A percentile compares a stretch with the other conserved stretches of the same genome.
phyloP scores from a whole-genome alignment of 2,888 invertebrate genomes.

The Dexiosoma caninum region DNA sequence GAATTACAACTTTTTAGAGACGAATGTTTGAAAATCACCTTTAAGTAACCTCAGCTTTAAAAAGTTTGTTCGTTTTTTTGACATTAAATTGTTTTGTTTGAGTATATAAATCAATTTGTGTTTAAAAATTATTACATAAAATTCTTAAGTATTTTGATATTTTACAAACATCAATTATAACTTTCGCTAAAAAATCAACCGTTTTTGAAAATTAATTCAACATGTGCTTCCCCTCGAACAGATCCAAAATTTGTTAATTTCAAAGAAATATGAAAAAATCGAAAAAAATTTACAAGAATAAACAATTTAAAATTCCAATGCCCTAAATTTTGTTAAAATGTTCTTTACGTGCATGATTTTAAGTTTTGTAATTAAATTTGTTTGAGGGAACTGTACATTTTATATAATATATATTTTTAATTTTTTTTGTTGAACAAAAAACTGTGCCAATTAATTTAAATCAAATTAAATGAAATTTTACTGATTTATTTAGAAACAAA shows the following conservation, averaged over 20 bases:
- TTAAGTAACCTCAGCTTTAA: not conserved
- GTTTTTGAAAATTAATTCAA: slow-evolving; percentile 15
- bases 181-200: not conserved
- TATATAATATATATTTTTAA: not conserved
- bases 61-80: not conserved
- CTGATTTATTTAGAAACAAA: slow-evolving; percentile 7
- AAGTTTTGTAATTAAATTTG: not conserved
- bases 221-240: slow-evolving; percentile 29
- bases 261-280: no score
- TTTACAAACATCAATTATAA: slow-evolving; percentile 11
- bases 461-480: slow-evolving; percentile 2
- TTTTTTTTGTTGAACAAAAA: slow-evolving; percentile 34
- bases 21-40: no score
- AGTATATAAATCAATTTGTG: not conserved
- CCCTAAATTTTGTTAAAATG: not conserved
- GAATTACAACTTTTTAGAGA: no score
- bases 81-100: not conserved
- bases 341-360: not conserved
- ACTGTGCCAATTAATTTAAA: slow-evolving; percentile 55
- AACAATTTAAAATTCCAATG: no score
- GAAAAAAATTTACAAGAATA: no score
- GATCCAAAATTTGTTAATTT: not conserved
- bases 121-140: not conserved
- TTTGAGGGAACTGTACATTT: not conserved
- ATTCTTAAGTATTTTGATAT: slow-evolving; percentile 21